Base-by-base conservation (phyloP, 2,888 invertebrate genomes). In the Diarsia brunnea region DNA sequence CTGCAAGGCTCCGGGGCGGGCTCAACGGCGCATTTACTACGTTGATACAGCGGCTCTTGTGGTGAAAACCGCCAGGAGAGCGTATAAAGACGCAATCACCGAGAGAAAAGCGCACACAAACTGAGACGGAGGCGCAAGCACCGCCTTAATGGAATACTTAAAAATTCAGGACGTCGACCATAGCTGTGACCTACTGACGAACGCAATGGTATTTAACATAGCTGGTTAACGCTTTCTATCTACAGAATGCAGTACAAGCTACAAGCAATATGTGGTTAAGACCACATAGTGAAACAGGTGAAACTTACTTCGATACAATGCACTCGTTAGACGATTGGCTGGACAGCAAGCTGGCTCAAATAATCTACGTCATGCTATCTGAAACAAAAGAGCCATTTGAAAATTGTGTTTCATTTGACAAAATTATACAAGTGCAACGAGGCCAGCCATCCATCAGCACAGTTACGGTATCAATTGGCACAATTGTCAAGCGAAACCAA, bases 1-100 rank as follows among this genome's bases (percentile, higher is more conserved):
- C 71, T 69, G 72, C 73, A 67, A 84, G 78, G 70, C 84, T 76
- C 65, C 88, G 84, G 79, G 87, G 77, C 81, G 91, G 91, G 91
- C 90, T 88, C 88, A 87, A 91, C 93, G 91, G 92, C 91, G 89
- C 89, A 87, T 92, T 93, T 82, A 82, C 82, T 84, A 78, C 89
- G 90, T 90, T 92, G 90, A 93, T 90, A 92, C 86, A 91, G 89
- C 88, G 88, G 87, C 88, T 78, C 92, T 91, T 90, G 87, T 87
- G 89, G 92, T 90, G 92, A 93, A 84, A 93, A 92, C 90, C 85
- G 88, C 85, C 91, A 90, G 92, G 92, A 93, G 94, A 94, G 94
- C 93, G 93, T 96, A 94, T 93, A 95, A 95, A 95, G 96, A 93
- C 91, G 95, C 95, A 96, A 96, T 96, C 94, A 94, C 87, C 91